Conservation (phyloP, 2,113 vertebrate species). For the Anolis sagrei region DNA sequence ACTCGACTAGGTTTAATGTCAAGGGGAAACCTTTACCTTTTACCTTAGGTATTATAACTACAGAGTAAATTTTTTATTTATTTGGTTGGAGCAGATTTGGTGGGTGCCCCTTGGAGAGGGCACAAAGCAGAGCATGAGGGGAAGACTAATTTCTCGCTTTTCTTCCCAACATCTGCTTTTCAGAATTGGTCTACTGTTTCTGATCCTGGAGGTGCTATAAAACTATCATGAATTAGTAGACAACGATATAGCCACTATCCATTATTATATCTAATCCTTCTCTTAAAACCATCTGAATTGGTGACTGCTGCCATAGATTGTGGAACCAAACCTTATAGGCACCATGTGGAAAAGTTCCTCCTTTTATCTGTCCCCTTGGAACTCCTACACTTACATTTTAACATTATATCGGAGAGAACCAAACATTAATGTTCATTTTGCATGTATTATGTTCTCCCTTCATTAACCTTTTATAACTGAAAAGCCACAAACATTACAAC, state of each 20-base stretch:
- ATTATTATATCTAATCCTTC: background rate
- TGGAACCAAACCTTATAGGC: background rate
- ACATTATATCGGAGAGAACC: background rate
- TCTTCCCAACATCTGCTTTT: background rate
- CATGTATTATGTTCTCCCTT: background rate
- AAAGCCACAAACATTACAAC: background rate
- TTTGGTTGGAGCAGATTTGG: background rate
- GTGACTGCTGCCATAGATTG: background rate
- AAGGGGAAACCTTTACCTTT: too few relatives aligned
- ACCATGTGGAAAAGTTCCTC: background rate
- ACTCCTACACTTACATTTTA: background rate
- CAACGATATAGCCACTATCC: background rate
- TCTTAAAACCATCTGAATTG: background rate
- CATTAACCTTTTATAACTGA: too few relatives aligned
- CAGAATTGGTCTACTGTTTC: background rate
- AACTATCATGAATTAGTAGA: background rate
- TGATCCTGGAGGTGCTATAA: background rate
- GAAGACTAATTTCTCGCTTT: too few relatives aligned
- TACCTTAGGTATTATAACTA: background rate
- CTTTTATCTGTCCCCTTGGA: background rate
- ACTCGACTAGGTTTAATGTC: too few relatives aligned
- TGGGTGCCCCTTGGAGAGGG: background rate
- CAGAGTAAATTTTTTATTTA: background rate
- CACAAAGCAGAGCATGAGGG: background rate
- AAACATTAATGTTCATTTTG: background rate